Evolutionary conservation across 2,888 invertebrate species (phyloP), one percentile per base, ranked within the genome.

Genomic region (Agrochola circellaris): DNA sequence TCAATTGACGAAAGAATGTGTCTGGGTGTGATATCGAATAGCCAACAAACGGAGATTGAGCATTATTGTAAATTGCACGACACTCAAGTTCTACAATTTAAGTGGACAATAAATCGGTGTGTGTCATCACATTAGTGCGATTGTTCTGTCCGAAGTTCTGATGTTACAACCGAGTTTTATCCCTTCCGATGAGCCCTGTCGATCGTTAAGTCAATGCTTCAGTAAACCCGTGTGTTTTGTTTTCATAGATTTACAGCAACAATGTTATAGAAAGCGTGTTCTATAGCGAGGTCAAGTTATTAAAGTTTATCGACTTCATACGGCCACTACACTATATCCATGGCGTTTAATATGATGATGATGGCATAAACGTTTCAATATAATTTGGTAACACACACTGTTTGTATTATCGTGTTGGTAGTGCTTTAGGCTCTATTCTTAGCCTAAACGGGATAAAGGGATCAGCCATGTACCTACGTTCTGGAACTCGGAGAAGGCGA

Each of bases 11-110:
- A 81, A 79, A 82, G 84, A 85, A 86, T 86, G 81, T 85, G 83
- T 84, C 85, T 81, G 82, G 68, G 66, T 67, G 75, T 78, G 83
- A 86, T 86, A 87, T 88, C 75, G 89, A 89, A 88, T 82, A 72
- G 73, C 13, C 54, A 75, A 81, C 75, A 69, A 77, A 71, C 54
- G 58, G 23, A 34, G 70, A 70, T 67, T 76, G 60, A 73, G 26
- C 30, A 58, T 58, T 78, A 56, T 61, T 67, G 51, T 70, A 71
- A 48, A 65, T 23, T 61, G 64, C 54, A 38, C 70, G 76, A 75
- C 65, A 67, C 13, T 66, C 64, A 5, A 51, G 11, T 58, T 65
- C 42, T 61, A 48, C 34, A 58, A 54, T 45, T 17, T 54, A 58
- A 45, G 68, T 61, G 45, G 34, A 54, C 65, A 80, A 58, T 80